Percentiles rank a stretch among this genome's conserved stretches.
Evolutionary conservation across 2,113 vertebrate species (phyloP).

Genomic region (Cyanoramphus novaezelandiae): DNA sequence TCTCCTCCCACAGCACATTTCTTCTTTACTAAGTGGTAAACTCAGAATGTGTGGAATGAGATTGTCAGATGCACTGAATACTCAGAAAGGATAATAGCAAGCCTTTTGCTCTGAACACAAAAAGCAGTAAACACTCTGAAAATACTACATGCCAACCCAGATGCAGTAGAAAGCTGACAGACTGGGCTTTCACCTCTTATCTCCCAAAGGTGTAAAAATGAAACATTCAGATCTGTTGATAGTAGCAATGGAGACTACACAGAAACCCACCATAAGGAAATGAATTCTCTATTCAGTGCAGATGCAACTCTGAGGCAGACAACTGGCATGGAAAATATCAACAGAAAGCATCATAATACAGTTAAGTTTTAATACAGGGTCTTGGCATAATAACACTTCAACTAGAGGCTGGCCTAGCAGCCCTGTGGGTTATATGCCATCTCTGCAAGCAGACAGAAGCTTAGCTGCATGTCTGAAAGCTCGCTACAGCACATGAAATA

Average conservation of each 20-base stretch:
- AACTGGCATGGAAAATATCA: not conserved
- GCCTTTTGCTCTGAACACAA: not conserved
- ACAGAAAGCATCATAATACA: not conserved
- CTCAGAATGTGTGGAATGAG: not conserved
- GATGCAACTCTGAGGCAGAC: not conserved
- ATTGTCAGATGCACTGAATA: not conserved
- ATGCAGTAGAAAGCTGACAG: not conserved
- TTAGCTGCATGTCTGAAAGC: not conserved
- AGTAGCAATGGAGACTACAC: not conserved
- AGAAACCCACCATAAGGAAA: not conserved
- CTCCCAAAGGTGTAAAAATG: not conserved
- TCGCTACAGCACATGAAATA: not conserved
- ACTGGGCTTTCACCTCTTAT: not conserved
- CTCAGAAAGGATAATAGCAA: not conserved
- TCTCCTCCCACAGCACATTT: not conserved
- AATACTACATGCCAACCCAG: not conserved
- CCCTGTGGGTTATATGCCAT: not conserved
- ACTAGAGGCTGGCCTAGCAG: not conserved
- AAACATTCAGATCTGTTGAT: not conserved
- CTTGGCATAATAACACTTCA: not conserved
- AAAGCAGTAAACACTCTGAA: not conserved
- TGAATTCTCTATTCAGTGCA: not conserved
- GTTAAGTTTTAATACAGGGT: not conserved
- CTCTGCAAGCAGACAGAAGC: not conserved
- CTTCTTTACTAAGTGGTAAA: not conserved